Conservation (phyloP, 2,797 vertebrate genomes). For the Sparidentex hasta region DNA sequence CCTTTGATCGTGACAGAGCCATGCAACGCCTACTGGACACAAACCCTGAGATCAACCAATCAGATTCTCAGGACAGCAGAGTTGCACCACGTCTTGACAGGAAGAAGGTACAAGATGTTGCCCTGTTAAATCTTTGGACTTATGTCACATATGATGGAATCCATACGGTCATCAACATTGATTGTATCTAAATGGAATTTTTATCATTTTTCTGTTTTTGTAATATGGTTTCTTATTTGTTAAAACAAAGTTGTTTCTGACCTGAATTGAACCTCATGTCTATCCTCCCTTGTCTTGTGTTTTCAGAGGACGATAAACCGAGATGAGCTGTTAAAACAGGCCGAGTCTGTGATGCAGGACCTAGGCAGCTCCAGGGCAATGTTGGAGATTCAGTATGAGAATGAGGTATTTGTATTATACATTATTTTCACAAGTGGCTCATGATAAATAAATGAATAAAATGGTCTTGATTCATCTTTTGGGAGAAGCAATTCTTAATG, state of each 20-base stretch:
- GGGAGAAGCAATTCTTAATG: not conserved
- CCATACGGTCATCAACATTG: not conserved
- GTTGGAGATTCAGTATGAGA: slow-evolving; percentile 99
- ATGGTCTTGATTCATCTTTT: not conserved
- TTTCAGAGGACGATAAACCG: slow-evolving; percentile 98
- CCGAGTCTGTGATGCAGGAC: slow-evolving; percentile 99
- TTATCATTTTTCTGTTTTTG: not conserved
- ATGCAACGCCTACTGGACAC: slow-evolving; percentile 99
- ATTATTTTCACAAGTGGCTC: not conserved
- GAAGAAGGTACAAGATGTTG: slow-evolving; percentile 82
- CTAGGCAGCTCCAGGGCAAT: slow-evolving; percentile 98
- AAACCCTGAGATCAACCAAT: slow-evolving; percentile 99
- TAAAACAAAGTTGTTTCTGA: not conserved
- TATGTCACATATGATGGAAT: not conserved
- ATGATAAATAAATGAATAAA: no score
- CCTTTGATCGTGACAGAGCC: slow-evolving; percentile 97
- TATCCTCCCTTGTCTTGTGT: not conserved
- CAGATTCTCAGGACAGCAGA: slow-evolving; percentile 99
- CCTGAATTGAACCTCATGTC: not conserved
- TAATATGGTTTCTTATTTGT: not conserved
- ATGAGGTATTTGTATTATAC: slow-evolving; percentile 88
- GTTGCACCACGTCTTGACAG: slow-evolving; percentile 98
- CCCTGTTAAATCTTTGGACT: not conserved
- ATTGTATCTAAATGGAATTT: not conserved
- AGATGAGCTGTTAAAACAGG: slow-evolving; percentile 98